These are phyloP conservation scores for Aptenodytes patagonicus DNA, from an alignment of 2,113 vertebrate species.

Conservation along the genomic window DNA sequence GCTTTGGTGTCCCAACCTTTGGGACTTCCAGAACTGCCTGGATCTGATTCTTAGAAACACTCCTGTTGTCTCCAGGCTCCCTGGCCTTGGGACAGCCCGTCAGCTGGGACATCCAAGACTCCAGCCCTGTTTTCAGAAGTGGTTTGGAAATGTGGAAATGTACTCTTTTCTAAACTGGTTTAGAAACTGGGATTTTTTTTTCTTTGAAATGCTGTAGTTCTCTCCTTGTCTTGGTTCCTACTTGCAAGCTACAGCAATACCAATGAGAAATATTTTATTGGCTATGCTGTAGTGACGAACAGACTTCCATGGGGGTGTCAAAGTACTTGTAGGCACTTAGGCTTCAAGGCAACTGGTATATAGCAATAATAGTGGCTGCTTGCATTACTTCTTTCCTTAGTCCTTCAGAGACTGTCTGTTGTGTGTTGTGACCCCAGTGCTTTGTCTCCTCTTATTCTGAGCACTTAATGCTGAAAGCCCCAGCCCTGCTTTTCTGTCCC, in stretches of 20 bases:
- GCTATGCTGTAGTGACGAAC: not conserved
- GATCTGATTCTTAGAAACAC: too few relatives aligned
- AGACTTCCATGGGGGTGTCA: too few relatives aligned
- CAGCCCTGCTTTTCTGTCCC: not conserved
- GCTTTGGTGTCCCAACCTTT: accelerated
- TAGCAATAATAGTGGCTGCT: not conserved
- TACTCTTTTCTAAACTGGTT: not conserved
- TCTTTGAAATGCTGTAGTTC: not conserved
- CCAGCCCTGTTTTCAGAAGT: not conserved
- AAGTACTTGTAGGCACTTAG: not conserved
- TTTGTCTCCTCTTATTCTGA: not conserved
- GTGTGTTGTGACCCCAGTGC: not conserved
- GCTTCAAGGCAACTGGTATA: not conserved
- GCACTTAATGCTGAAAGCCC: not conserved
- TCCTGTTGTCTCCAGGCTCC: not conserved
- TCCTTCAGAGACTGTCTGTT: not conserved
- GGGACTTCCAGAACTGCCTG: not conserved
- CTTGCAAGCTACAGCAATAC: not conserved
- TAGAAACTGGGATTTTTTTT: not conserved
- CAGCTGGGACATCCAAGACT: not conserved
- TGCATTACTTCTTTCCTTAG: not conserved
- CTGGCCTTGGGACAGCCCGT: not conserved
- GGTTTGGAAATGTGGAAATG: not conserved
- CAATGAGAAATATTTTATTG: not conserved
- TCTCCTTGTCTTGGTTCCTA: not conserved